Base-by-base conservation (phyloP, 2,888 invertebrate genomes). In the Eupelmus urozonus region DNA sequence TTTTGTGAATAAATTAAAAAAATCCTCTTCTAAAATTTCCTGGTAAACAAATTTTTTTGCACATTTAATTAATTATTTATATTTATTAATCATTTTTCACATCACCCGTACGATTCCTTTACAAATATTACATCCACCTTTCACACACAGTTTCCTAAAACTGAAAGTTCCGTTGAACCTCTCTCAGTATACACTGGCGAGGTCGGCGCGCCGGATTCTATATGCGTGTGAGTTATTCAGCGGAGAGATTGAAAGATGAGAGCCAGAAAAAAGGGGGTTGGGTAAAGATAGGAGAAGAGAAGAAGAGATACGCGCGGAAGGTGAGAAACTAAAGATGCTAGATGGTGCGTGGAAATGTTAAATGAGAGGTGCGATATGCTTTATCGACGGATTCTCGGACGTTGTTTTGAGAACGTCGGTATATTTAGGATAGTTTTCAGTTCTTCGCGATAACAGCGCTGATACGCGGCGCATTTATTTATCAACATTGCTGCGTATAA, bases 161-260 rank as follows among this genome's bases (percentile, higher is more conserved):
- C n/a, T n/a, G n/a, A n/a, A n/a, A n/a, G n/a, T n/a, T n/a, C n/a
- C n/a, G n/a, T n/a, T n/a, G n/a, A n/a, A n/a, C n/a, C n/a, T n/a
- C n/a, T n/a, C n/a, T n/a, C n/a, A n/a, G n/a, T n/a, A n/a, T n/a
- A n/a, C n/a, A n/a, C n/a, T n/a, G n/a, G n/a, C n/a, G 20, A 51
- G 16, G 20, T 29, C 42, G 7, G 49, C 51, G 20, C 7, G 53
- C 20, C 20, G 51, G 60, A 75, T 18, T 66, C 20, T 55, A 62
- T 20, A 53, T 66, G 78, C 75, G 75, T 60, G 67, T 34, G 72
- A 76, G 67, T 55, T 71, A 53, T 72, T 65, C 66, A 59, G 65
- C 29, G 34, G 20, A 40, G 42, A 72, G 76, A 71, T 75, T 76
- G 76, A 66, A 76, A 79, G 79, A 76, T 69, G 76, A 79, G 67